Evolutionary conservation across 2,888 invertebrate species (phyloP), one percentile per base, ranked within the genome.

Genomic region (Amblyteles armatorius): DNA sequence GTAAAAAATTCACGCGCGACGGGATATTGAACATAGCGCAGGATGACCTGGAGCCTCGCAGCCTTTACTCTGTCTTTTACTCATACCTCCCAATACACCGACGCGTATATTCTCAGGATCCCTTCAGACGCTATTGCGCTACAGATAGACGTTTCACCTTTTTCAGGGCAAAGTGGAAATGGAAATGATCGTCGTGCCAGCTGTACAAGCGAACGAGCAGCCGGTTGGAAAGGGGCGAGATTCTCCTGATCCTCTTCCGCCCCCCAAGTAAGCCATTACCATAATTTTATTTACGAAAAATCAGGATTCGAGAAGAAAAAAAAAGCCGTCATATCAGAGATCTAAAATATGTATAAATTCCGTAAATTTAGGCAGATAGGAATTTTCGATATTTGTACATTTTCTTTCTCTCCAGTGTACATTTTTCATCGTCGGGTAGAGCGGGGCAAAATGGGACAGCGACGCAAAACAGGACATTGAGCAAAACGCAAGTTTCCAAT

Each of bases 151-250:
- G 40, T 67, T 13, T 67, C 52, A 77, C 3, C 36, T 83, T 89
- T 94, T 89, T 68, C 87, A 97, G 96, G 97, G 97, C 2, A 96
- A 95, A 93, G 94, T 97, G n/a, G 96, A 97, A 90, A 91, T 96
- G 87, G 96, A 97, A 91, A 90, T 97, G 87, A 95, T 95, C 80
- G 90, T 97, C 13, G 87, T 97, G 48, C 94, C 95, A 0, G 94
- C 94, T 76, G 94, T 95, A 48, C 96, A 96, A 89, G 96, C 97
- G 0, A 89, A 94, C 1, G 90, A 94, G 65, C 94, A 94, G 88
- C 97, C 97, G 0, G 97, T 95, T 0, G 97, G 97, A 6, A 90
- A 95, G 13, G 97, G 96, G 26, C 94, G 97, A 84, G 94, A 95
- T 79, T 94, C 95, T 3, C 97, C 97, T 0, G 94, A 95, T 88